phyloP scores from a whole-genome alignment of 2,888 invertebrate genomes.

The Chesias legatella region DNA sequence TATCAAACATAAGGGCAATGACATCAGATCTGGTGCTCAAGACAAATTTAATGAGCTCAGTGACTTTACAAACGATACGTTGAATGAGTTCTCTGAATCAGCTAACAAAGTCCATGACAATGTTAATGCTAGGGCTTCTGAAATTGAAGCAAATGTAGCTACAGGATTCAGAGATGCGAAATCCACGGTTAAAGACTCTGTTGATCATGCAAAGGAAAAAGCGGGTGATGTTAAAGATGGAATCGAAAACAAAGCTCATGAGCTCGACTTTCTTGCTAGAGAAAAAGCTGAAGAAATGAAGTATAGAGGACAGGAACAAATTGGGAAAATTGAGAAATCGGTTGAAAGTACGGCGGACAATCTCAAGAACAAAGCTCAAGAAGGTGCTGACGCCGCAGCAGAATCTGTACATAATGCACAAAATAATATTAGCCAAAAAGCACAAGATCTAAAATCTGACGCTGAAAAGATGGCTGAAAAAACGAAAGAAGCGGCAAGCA shows the following conservation, averaged over 20 bases:
- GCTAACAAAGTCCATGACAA: constrained; percentile 44
- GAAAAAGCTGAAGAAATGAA: constrained; percentile 61
- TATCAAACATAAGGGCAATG: constrained; percentile 43
- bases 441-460: constrained; percentile 47
- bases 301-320: constrained; percentile 45
- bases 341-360: constrained; percentile 45
- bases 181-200: constrained; percentile 44
- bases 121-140: constrained; percentile 38
- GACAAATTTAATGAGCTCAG: constrained; percentile 40
- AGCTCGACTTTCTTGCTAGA: constrained; percentile 58
- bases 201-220: constrained; percentile 57
- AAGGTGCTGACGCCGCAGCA: constrained; percentile 50
- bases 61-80: constrained; percentile 40
- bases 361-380: constrained; percentile 51
- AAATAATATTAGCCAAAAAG: constrained; percentile 47
- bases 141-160: constrained; percentile 42
- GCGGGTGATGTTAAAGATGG: constrained; percentile 53
- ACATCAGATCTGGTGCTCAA: constrained; percentile 43
- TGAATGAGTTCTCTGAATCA: constrained; percentile 45
- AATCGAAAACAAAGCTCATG: constrained; percentile 59
- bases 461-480: constrained; percentile 48
- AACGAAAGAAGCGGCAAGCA: constrained; percentile 45
- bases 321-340: constrained; percentile 49
- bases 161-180: constrained; percentile 46
- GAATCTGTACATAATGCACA: constrained; percentile 45